phyloP scores from a whole-genome alignment of 1,140 invertebrate species.

The Scaptomyza montana region DNA sequence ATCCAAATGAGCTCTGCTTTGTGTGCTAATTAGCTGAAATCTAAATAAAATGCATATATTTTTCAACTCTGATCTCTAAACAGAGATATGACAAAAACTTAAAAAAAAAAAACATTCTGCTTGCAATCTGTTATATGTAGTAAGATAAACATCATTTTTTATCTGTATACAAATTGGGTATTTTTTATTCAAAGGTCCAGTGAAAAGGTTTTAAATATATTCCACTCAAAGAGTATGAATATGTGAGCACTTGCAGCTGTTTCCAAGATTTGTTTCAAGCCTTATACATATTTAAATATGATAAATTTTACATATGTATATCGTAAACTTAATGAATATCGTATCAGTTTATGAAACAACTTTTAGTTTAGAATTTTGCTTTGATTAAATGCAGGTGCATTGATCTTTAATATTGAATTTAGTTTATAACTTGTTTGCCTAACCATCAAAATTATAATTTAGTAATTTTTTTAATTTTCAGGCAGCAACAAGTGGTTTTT shows the following conservation, averaged over 20 bases:
- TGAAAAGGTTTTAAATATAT: no score
- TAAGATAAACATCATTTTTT: no score
- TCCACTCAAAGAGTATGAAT: neutral
- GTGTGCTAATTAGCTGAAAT: neutral
- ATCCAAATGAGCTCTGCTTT: slow-evolving; percentile 11
- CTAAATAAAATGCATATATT: neutral
- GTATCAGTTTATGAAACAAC: neutral
- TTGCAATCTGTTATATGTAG: no score
- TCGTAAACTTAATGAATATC: neutral
- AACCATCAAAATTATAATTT: neutral
- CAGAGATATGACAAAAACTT: neutral
- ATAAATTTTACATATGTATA: neutral
- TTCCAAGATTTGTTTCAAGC: neutral
- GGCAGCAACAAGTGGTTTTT: slow-evolving; percentile 30
- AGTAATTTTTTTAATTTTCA: slow-evolving; percentile 7
- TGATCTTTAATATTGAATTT: slow-evolving; percentile 12
- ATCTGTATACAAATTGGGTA: no score
- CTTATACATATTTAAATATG: slow-evolving; percentile 11
- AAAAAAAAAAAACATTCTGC: no score
- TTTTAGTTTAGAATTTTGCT: neutral
- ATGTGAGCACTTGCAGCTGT: neutral
- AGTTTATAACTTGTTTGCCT: neutral
- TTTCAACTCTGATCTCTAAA: slow-evolving; percentile 10
- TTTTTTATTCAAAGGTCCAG: no score
- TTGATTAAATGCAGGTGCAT: slow-evolving; percentile 20